phyloP scores from a whole-genome alignment of 2,797 vertebrate genomes.

The Anas georgica region DNA sequence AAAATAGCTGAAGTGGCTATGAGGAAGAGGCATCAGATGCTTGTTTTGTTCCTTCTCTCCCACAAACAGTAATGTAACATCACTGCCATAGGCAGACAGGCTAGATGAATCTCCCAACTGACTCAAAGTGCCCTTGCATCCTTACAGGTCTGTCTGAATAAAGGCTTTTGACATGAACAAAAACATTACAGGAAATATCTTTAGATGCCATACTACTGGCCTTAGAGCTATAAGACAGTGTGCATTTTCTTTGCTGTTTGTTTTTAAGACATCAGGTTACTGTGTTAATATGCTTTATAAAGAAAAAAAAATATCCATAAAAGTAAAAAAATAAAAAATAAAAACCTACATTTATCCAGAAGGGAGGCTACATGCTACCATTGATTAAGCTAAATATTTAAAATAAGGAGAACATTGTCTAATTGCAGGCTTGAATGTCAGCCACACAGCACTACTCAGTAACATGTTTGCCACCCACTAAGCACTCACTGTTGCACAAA shows the following conservation, averaged over 20 bases:
- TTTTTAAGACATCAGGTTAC: background rate
- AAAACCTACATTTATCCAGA: background rate
- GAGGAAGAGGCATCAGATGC: background rate
- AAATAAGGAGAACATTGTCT: background rate
- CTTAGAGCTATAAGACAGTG: fast-evolving
- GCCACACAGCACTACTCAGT: background rate
- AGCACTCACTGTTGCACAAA: background rate
- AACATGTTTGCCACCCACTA: background rate
- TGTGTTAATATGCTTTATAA: background rate
- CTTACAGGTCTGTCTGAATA: background rate
- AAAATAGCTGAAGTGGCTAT: background rate
- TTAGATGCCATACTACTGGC: background rate
- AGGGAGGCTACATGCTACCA: background rate
- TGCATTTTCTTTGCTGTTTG: background rate
- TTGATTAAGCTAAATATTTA: slow-evolving; percentile 17
- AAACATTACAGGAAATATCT: background rate
- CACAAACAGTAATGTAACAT: background rate
- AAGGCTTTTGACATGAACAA: background rate
- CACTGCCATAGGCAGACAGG: background rate
- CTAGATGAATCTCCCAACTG: background rate
- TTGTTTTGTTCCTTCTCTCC: background rate
- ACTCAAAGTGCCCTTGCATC: background rate
- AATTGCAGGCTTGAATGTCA: slow-evolving; percentile 44
- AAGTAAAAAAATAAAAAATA: background rate
- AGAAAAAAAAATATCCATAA: background rate